Base-by-base conservation (phyloP, 2,797 vertebrate genomes). In the Babyrousa celebensis region DNA sequence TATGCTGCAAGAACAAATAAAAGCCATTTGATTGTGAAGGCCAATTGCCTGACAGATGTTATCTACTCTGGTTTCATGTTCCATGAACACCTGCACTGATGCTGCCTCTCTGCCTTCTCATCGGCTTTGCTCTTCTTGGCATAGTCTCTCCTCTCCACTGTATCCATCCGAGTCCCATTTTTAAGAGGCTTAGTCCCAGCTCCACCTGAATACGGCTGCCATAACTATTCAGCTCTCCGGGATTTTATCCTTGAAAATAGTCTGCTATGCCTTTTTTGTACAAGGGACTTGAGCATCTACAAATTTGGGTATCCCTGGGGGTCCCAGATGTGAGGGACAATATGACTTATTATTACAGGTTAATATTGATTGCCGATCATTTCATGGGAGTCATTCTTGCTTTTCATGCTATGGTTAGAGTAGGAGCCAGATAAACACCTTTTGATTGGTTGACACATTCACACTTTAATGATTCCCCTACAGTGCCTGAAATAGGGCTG, bases 1-100 rank as follows among this genome's bases (percentile, higher is more conserved):
- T 79, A 96, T 65, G 48, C 32, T 74, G 56, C 16, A 65, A 23
- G 23, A 87, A 87, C 65, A 94, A 83, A 94, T 74, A 82, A 90
- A 72, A 86, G n/a, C 14, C 17, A 77, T 68, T 87, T 91, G 54
- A 60, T 5, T 29, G 70, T 90, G 56, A 84, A 25, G 62, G 58
- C 29, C 54, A 40, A 9, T 52, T 71, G 43, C 5, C 82, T 43
- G 7, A 17, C 40, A 79, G 3, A 2, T 7, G 16, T 16, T 12
- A 20, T 71, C 17, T 27, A 2, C 65, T 43, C 15, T 85, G 56
- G 16, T 29, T 78, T 78, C 10, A 3, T 6, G 14, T 40, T 80
- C 54, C 56, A 12, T 1, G 29, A 52, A 65, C 21, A 82, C 32
- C 82, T 77, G 56, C 11, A 43, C 18, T 43, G 63, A 48, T 1